Evolutionary conservation across 2,113 vertebrate genomes (phyloP), one percentile per base, ranked within the genome.

Genomic region (Asarcornis scutulata): DNA sequence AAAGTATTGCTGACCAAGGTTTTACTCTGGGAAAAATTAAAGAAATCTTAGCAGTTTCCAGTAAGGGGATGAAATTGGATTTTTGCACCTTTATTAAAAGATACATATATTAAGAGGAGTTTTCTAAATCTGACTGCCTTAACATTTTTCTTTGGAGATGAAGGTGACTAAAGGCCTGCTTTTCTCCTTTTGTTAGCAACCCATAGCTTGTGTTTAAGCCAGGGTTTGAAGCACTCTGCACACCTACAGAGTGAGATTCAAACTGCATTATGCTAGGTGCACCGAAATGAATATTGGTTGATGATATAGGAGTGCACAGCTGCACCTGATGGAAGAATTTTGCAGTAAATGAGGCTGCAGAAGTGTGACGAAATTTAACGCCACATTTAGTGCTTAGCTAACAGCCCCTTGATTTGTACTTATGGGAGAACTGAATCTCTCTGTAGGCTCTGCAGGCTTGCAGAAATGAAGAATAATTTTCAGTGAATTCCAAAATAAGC

Each of bases 401-500:
- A 55, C 68, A 72, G 58, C 48, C 21, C 53, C 29, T 77, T 5
- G 25, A 72, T 68, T 95, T 80, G 29, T 55, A 31, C 40, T 64
- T 81, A 11, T 0, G 17, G 42, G 80, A 88, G 42, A 86, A 31
- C 21, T 7, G 1, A 74, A 75, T 78, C 69, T 81, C 42, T 58
- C 1, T 64, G 26, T 78, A 68, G 36, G 27, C 68, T 93, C 79
- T 79, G 52, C 34, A 75, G 72, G 22, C 56, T 42, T 86, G 31
- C 46, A 94, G 83, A 81, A 93, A 81, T 46, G 5, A 74, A 68
- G 56, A 86, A 60, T 75, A 64, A 86, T 93, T 90, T 88, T 78
- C 38, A 84, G 64, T 88, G 82, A 36, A 90, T 82, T 93, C 76
- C 93, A 84, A 79, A 97, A 67, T 78, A 94, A 93, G 60, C 53